Percentiles rank a stretch among this genome's conserved stretches.
Evolutionary conservation across 2,888 invertebrate genomes (phyloP).

Genomic region (Masnerella sp.): DNA sequence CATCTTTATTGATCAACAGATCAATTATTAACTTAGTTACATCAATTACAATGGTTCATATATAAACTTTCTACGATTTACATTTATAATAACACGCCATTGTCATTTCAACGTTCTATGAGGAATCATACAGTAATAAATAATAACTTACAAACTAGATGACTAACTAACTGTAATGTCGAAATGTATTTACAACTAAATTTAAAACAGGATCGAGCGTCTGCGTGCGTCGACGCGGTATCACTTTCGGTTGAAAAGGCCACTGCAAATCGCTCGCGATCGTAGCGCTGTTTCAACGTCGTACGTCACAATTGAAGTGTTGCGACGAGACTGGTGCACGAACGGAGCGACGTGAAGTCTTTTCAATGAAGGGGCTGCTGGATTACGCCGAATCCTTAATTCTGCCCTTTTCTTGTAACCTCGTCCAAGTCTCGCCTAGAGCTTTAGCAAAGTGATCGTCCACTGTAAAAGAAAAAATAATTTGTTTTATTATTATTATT

Average conservation of each 20-base stretch:
- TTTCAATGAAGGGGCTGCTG: conserved; percentile 33
- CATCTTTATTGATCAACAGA: conserved; percentile 18
- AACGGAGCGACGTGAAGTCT: conserved; percentile 34
- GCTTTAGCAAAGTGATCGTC: conserved; percentile 77
- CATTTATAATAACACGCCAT: conserved; percentile 22
- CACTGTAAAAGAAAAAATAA: conserved; percentile 65
- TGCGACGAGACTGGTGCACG: no score
- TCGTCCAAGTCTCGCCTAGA: conserved; percentile 76
- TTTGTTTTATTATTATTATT: not conserved
- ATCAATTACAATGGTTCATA: conserved; percentile 25
- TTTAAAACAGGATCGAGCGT: conserved; percentile 25
- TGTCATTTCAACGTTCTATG: conserved; percentile 12
- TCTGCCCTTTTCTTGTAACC: conserved; percentile 73
- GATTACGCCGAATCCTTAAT: conserved; percentile 74
- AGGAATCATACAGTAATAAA: conserved; percentile 61
- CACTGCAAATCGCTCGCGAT: conserved; percentile 39
- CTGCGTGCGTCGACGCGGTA: conserved; percentile 17
- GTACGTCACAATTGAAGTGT: no score
- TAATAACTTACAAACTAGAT: conserved; percentile 51
- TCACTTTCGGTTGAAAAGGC: conserved; percentile 43
- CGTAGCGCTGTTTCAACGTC: no score
- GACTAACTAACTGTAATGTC: conserved; percentile 47
- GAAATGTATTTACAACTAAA: conserved; percentile 55
- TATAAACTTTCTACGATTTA: conserved; percentile 39
- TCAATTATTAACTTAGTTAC: conserved; percentile 36